Conservation (phyloP, 2,113 vertebrate species). For the Megalops atlanticus region DNA sequence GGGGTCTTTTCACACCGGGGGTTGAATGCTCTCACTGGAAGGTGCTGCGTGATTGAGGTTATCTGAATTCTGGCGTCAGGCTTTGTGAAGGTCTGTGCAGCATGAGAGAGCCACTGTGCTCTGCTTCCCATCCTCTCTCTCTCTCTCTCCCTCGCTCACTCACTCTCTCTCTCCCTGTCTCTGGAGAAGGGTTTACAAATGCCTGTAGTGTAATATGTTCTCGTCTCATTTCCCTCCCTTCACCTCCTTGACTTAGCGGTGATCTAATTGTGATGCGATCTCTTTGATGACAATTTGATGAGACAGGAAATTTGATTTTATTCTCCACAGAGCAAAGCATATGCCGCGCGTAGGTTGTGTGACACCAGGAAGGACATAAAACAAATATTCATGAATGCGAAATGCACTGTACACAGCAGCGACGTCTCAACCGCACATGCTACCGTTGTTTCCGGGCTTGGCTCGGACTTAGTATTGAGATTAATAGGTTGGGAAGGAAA, state of each 20-base stretch:
- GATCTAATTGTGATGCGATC: slow-evolving; percentile 90
- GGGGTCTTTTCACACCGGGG: no score
- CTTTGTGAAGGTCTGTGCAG: no score
- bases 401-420: slow-evolving; percentile 85
- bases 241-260: slow-evolving; percentile 83
- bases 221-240: slow-evolving; percentile 73
- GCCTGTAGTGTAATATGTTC: slow-evolving; percentile 69
- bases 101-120: no score
- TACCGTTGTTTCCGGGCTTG: slow-evolving; percentile 61
- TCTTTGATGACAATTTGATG: slow-evolving; percentile 90
- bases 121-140: no score
- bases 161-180: background rate
- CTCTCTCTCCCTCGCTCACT: no score
- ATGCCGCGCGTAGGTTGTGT: slow-evolving; percentile 80
- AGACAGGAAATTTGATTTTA: slow-evolving; percentile 92
- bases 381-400: slow-evolving; percentile 88
- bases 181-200: slow-evolving; percentile 67
- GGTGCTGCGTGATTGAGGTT: no score
- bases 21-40: no score
- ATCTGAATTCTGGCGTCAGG: no score
- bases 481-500: slow-evolving; percentile 77
- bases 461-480: slow-evolving; percentile 78
- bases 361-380: slow-evolving; percentile 85
- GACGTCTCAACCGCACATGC: slow-evolving; percentile 76
- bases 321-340: slow-evolving; percentile 87